A percentile compares a stretch with the other conserved stretches of the same genome.
Evolutionary conservation across 37 sponge, comb jelly and placozoan genomes (phyloP).

Genomic region (Halisarca cf. caerulea): DNA sequence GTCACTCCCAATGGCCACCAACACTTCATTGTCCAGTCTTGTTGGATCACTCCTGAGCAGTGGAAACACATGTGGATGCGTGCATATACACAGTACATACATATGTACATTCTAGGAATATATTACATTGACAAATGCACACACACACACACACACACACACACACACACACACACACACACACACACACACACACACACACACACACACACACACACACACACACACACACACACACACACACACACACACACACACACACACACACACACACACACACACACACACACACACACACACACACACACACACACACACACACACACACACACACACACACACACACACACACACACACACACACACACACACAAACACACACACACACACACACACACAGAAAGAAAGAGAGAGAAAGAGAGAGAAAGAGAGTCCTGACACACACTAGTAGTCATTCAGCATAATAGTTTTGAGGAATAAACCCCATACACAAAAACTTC

Average conservation of each 20-base stretch:
- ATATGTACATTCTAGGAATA: too few relatives aligned
- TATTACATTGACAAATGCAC: neutral
- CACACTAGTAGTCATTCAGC: too few relatives aligned
- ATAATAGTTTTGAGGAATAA: too few relatives aligned
- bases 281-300: slow-evolving; percentile 32
- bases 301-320: slow-evolving; percentile 29
- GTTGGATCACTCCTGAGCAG: slow-evolving; percentile 52
- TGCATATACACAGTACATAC: neutral
- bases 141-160: slow-evolving; percentile 25
- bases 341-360: slow-evolving; percentile 28
- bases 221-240: slow-evolving; percentile 12
- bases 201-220: slow-evolving; percentile 24
- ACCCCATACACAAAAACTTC: too few relatives aligned
- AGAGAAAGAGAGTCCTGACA: too few relatives aligned
- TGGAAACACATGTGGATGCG: too few relatives aligned
- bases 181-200: slow-evolving; percentile 18
- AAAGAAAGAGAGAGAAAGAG: too few relatives aligned
- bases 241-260: slow-evolving; percentile 17
- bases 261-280: slow-evolving; percentile 32
- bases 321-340: slow-evolving; percentile 32
- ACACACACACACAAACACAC: too few relatives aligned
- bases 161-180: slow-evolving; percentile 19
- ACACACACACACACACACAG: too few relatives aligned
- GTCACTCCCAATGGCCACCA: slow-evolving; percentile 43
- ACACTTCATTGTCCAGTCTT: slow-evolving; percentile 66